Evolutionary conservation across 2,113 vertebrate species (phyloP).

Genomic region (Sminthopsis crassicaudata): DNA sequence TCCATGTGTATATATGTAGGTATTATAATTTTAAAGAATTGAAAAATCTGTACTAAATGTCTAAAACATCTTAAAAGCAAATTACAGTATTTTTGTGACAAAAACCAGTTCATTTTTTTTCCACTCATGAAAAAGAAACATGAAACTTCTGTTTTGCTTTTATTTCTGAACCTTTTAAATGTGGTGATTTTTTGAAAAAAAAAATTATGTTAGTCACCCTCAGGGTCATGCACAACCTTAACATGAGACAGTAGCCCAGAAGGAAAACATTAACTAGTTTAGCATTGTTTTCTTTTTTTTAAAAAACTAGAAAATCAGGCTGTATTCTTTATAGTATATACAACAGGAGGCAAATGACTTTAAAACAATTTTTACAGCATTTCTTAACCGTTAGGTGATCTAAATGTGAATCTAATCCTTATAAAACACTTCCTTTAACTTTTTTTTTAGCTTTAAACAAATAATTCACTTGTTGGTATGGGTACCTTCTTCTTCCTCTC

Average conservation of each 20-base stretch:
- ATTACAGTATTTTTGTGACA: background rate
- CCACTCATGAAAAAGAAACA: slow-evolving; percentile 16
- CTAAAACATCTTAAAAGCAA: slow-evolving; percentile 24
- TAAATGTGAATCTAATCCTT: background rate
- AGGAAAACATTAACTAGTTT: background rate
- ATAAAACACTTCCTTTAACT: background rate
- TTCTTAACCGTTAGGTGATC: background rate
- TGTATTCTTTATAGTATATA: background rate
- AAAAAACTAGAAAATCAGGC: background rate
- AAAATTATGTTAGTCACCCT: slow-evolving; percentile 8
- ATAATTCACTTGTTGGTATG: background rate
- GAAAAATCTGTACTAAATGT: slow-evolving; percentile 34
- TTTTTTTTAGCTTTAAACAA: background rate
- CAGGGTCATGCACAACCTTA: slow-evolving; percentile 4
- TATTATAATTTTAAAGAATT: slow-evolving; percentile 46
- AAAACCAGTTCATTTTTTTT: slow-evolving; percentile 27
- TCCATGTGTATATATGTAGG: background rate
- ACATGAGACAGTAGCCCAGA: background rate
- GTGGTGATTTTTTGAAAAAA: slow-evolving; percentile 8
- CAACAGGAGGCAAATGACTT: background rate
- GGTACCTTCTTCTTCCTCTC: background rate
- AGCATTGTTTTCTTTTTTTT: background rate
- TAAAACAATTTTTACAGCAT: background rate
- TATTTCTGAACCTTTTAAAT: slow-evolving; percentile 17
- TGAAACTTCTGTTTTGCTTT: slow-evolving; percentile 13